Evolutionary conservation across 2,888 invertebrate genomes (phyloP).

Genomic region (Epistrophella euchroma): DNA sequence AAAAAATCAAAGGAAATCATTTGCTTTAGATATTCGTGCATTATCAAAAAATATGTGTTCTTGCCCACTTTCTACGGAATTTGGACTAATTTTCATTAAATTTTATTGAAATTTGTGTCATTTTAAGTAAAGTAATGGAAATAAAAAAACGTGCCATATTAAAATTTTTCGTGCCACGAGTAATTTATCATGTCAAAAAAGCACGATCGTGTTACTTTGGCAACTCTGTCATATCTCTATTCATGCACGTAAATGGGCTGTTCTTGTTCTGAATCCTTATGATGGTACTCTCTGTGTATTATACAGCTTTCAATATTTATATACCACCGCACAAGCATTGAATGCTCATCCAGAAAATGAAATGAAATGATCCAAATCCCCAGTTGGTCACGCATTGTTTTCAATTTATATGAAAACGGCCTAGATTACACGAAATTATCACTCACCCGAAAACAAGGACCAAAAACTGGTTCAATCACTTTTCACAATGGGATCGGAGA

Average conservation of each 20-base stretch:
- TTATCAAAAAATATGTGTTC: too few relatives aligned
- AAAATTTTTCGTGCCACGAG: too few relatives aligned
- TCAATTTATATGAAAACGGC: constrained; percentile 53
- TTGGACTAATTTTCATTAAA: too few relatives aligned
- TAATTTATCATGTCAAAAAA: too few relatives aligned
- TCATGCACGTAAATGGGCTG: constrained; percentile 23
- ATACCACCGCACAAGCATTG: background rate
- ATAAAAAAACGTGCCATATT: too few relatives aligned
- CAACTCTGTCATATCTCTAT: constrained; percentile 24
- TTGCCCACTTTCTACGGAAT: too few relatives aligned
- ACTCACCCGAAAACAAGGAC: constrained; percentile 67
- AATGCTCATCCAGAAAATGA: constrained; percentile 39
- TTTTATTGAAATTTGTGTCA: too few relatives aligned
- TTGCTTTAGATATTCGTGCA: too few relatives aligned
- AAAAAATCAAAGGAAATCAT: too few relatives aligned
- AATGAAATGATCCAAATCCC: constrained; percentile 51
- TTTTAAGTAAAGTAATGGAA: too few relatives aligned
- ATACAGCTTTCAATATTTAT: background rate
- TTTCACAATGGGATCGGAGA: constrained; percentile 47
- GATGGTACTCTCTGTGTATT: background rate
- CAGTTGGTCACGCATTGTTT: constrained; percentile 74
- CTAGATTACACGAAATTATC: constrained; percentile 74
- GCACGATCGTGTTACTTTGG: too few relatives aligned
- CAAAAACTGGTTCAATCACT: constrained; percentile 72
- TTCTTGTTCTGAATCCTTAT: constrained; percentile 1